Evolutionary conservation across 1,140 invertebrate genomes (phyloP).

Genomic region (Atopsyche davidsoni): DNA sequence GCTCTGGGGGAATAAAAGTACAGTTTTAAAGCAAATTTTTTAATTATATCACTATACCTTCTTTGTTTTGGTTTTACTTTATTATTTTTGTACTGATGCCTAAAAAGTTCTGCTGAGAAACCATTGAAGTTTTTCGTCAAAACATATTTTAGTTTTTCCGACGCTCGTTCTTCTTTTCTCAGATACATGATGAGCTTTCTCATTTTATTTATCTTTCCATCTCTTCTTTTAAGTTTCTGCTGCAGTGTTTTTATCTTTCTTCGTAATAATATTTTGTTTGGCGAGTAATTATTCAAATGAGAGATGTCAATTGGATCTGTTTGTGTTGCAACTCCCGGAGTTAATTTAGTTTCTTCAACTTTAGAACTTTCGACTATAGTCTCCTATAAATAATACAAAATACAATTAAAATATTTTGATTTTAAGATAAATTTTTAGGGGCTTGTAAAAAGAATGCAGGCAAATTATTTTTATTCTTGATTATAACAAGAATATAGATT

Average conservation of each 20-base stretch:
- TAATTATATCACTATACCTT: slow-evolving; percentile 25
- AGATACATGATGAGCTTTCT: slow-evolving; percentile 3
- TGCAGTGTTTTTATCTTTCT: slow-evolving; percentile 13
- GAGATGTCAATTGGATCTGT: too few species aligned
- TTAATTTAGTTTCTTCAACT: background rate
- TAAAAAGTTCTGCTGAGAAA: slow-evolving; percentile 24
- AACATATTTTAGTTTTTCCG: slow-evolving; percentile 9
- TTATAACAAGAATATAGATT: too few species aligned
- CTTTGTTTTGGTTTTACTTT: slow-evolving; percentile 18
- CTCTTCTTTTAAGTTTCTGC: slow-evolving; percentile 15
- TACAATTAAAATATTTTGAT: too few species aligned
- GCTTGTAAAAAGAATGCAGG: too few species aligned
- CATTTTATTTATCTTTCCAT: slow-evolving; percentile 13
- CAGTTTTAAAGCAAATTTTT: slow-evolving; percentile 26
- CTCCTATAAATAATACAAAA: background rate
- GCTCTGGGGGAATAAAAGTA: slow-evolving; percentile 28
- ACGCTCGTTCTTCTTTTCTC: slow-evolving; percentile 9
- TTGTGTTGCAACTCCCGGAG: slow-evolving; percentile 7
- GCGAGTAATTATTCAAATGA: background rate
- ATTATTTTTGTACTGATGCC: slow-evolving; percentile 18
- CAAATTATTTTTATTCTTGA: too few species aligned
- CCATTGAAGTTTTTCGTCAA: slow-evolving; percentile 20
- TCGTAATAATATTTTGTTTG: background rate
- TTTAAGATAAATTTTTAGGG: too few species aligned
- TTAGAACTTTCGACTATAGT: background rate